Conservation (phyloP, 2,113 vertebrate species). For the Neopipo cinnamomea region DNA sequence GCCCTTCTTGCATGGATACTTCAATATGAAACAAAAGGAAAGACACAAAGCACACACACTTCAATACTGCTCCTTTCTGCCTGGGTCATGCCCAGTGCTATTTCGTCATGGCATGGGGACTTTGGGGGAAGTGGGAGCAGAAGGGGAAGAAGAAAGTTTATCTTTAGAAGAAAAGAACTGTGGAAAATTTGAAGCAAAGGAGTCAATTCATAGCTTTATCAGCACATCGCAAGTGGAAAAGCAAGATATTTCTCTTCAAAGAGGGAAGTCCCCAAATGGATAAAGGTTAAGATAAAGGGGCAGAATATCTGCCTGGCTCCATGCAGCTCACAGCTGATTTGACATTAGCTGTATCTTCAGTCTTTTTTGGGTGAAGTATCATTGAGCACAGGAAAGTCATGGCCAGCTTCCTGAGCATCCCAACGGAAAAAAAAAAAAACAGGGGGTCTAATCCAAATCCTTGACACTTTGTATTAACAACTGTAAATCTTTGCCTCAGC, state of each 20-base stretch:
- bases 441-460: not conserved
- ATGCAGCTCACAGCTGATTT: not conserved
- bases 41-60: not conserved
- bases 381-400: not conserved
- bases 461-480: not conserved
- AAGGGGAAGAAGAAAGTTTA: conserved; percentile 19
- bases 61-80: not conserved
- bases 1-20: not conserved
- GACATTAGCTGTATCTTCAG: not conserved
- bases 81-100: not conserved
- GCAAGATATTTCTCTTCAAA: conserved; percentile 49
- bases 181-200: conserved; percentile 37
- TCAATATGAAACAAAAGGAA: conserved; percentile 8
- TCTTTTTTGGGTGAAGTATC: not conserved
- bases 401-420: not conserved
- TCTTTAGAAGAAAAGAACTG: conserved; percentile 36
- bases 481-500: conserved; percentile 9
- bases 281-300: conserved; percentile 54
- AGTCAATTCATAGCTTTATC: conserved; percentile 54
- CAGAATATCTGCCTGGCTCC: conserved; percentile 12
- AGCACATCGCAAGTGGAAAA: conserved; percentile 38
- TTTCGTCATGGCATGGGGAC: conserved; percentile 6
- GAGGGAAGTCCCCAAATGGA: conserved; percentile 21
- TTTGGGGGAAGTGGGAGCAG: not conserved
- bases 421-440: not conserved